Evolutionary conservation across 2,888 invertebrate genomes (phyloP), one percentile per base, ranked within the genome.

Genomic region (Sinodicranocentrus sp.): DNA sequence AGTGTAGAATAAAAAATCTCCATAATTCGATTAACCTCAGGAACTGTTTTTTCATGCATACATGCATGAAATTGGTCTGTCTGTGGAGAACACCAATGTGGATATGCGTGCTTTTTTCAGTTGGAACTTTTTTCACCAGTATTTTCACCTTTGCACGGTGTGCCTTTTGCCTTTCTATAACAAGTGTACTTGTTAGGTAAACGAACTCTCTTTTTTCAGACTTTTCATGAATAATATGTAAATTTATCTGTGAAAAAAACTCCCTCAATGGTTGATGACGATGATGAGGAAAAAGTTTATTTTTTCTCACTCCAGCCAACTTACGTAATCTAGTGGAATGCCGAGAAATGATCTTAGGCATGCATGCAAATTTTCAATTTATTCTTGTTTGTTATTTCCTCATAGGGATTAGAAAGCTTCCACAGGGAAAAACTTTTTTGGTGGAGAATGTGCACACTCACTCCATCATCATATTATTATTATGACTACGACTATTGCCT

Each of bases 311-410:
- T n/a, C n/a, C n/a, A n/a, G n/a, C n/a, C n/a, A n/a, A n/a, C n/a
- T n/a, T n/a, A n/a, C 33, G 59, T 75, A 76, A 76, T 76, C 67
- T 76, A 67, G 54, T 67, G 76, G 54, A 76, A 39, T 33, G n/a
- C n/a, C n/a, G 33, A 33, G 21, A 8, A 65, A 76, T 65, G 63
- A 63, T 63, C 33, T 33, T 23, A 17, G 10, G 26, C 44, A 67
- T 52, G 25, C 76, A 76, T 76, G 76, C 76, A 76, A 76, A 65
- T 76, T 76, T 75, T 63, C 75, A 75, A 75, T 75, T 75, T 63
- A 63, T 54, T 54, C 67, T 65, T 76, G 76, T 57, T 76, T 75
- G 48, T 65, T n/a, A n/a, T n/a, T n/a, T n/a, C n/a, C n/a, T n/a
- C n/a, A n/a, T n/a, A n/a, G n/a, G n/a, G n/a, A n/a, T n/a, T n/a